Conservation (phyloP, 2,113 vertebrate species). For the Rhea pennata region DNA sequence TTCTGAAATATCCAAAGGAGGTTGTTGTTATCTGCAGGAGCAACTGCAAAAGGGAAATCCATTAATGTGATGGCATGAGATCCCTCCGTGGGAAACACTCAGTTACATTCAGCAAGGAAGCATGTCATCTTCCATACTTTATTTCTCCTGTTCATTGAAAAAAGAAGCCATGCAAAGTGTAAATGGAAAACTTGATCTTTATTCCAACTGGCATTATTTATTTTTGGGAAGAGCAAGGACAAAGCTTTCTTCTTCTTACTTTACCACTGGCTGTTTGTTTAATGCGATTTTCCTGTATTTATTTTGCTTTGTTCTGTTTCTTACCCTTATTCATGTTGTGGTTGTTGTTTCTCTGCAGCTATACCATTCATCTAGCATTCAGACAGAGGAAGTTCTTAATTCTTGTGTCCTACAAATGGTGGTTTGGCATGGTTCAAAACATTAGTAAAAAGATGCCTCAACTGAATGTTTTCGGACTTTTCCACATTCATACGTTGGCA, state of each 20-base stretch:
- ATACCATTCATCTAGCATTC: neutral
- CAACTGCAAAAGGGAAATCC: neutral
- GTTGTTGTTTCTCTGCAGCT: neutral
- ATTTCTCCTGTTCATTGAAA: neutral
- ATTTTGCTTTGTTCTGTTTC: neutral
- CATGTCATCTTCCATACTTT: neutral
- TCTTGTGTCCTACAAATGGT: neutral
- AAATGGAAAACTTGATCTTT: slow-evolving; percentile 42
- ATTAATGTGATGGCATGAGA: neutral
- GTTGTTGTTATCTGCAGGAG: neutral
- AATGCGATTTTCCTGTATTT: neutral
- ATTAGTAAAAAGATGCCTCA: neutral
- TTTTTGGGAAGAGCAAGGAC: slow-evolving; percentile 1
- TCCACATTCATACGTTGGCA: rapidly evolving
- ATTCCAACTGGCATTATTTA: slow-evolving; percentile 26
- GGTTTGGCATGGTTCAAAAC: neutral
- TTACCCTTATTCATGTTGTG: neutral
- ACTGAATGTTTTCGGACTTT: neutral
- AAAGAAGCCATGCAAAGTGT: neutral
- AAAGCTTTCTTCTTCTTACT: neutral
- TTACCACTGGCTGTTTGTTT: neutral
- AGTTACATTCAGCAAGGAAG: neutral
- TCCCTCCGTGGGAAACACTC: neutral
- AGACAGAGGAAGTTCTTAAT: neutral
- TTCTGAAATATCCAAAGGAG: neutral